Evolutionary conservation across 1,140 invertebrate genomes (phyloP), one percentile per base, ranked within the genome.

Genomic region (Bombus pyrosoma): DNA sequence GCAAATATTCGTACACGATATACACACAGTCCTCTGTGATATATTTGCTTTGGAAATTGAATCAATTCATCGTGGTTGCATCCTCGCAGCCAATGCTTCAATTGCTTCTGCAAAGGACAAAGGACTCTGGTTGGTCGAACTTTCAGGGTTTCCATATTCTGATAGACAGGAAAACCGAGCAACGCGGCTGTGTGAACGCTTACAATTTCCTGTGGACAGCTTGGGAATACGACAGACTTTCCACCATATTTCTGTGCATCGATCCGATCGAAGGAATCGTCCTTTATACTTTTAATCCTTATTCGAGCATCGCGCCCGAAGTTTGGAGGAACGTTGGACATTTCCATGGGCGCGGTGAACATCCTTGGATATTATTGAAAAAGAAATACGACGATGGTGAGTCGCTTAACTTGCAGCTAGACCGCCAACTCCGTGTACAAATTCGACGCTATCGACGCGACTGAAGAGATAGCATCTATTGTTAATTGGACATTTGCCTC

Each of bases 211-310:
- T 91, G 0, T 83, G 81, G 89, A 34, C 81, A 0, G 90, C 89
- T 10, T 91, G 89, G 89, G 41, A 87, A 25, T 85, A 80, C 62
- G 84, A 91, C 8, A 22, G 87, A 1, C 43, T 89, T 1, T 73
- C 34, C 4, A n/a, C 83, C 3, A 69, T 91, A 12, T 91, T 90
- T 59, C 28, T 87, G 3, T 91, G 90, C 68, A 69, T 83, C 41
- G 89, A 91, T 85, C 89, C 89, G 4, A 8, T 32, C 9, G 82
- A 91, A 12, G 87, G 82, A 13, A 53, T 88, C 15, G 28, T 81
- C 1, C 3, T 81, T 22, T 91, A 89, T 10, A 85, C 90, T 3
- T 91, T 80, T n/a, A 85, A 89, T 83, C 90, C 90, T 8, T 91
- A 85, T 43, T 85, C 90, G 2, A 74, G 47, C 3, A 13, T 15